Evolutionary conservation across 2,888 invertebrate genomes (phyloP), one percentile per base, ranked within the genome.

Genomic region (Tholera decimalis): DNA sequence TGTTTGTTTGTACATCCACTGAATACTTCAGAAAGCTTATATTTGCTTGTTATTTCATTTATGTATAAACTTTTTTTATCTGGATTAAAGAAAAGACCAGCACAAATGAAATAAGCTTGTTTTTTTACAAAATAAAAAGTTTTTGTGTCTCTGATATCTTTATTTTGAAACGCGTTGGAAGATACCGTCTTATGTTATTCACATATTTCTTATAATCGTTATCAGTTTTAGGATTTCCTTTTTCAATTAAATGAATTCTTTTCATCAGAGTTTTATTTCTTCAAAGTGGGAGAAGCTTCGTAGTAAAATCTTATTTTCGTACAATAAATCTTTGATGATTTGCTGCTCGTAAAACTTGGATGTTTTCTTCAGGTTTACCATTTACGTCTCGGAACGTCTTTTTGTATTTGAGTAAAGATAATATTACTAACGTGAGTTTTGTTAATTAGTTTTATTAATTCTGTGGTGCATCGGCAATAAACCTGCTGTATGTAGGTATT

Each of bases 261-360:
- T 61, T 51, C 30, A 65, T 62, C 51, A 46, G 56, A 43, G 30
- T 68, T 72, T 72, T 68, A 73, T 73, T 54, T 54, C 47, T 18
- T 35, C 44, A 46, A 64, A 73, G 37, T 60, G 39, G 37, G 49
- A 11, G 57, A 33, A 61, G 50, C 57, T 72, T 58, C 72, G 59
- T 51, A 61, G 43, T 64, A 58, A 72, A 64, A 63, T 58, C 73
- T 60, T 60, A 73, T 75, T 73, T 61, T 44, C 53, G 50, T 74
- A 51, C 35, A 71, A 71, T 66, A 77, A 77, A 75, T 77, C 64
- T 76, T 74, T 77, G 65, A 61, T 65, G 72, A 77, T 77, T 77
- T 61, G 55, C 65, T 51, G 61, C 58, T 66, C 65, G 28, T 71
- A 62, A 68, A 74, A 70, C 43, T 66, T 76, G 65, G 54, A 65